These are phyloP conservation scores for Metallyticus violacea DNA, from an alignment of 2,888 invertebrate species.

Conservation along the genomic window DNA sequence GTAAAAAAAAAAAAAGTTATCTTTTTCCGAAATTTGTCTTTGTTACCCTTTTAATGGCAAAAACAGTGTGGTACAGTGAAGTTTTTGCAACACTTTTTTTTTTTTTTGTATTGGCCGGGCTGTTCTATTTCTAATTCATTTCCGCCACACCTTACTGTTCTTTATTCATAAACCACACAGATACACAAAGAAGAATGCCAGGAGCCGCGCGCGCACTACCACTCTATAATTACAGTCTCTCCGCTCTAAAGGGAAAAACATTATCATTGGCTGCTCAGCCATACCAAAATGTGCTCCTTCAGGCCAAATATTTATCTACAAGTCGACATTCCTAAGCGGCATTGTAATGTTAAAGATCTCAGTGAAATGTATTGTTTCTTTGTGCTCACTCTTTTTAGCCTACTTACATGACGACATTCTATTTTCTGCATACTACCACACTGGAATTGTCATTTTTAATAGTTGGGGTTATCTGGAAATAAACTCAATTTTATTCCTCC, in stretches of 20 bases:
- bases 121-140: not conserved
- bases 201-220: not conserved
- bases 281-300: not conserved
- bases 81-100: not conserved
- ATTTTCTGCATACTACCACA: no score
- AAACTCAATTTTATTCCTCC: no score
- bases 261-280: not conserved
- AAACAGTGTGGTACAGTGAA: not conserved
- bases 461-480: no score
- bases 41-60: no score
- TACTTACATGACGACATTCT: no score
- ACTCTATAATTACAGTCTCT: not conserved
- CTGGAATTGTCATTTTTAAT: no score
- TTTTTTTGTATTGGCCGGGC: not conserved
- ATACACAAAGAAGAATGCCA: not conserved
- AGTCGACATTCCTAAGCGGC: not conserved
- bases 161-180: not conserved
- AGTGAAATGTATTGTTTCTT: not conserved
- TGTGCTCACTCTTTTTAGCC: not conserved
- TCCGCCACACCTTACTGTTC: not conserved
- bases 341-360: not conserved
- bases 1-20: no score
- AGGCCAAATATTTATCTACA: not conserved
- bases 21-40: no score
- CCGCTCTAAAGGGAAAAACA: not conserved